These are phyloP conservation scores for Girardinichthys multiradiatus DNA, from an alignment of 2,113 vertebrate genomes.

Conservation along the genomic window DNA sequence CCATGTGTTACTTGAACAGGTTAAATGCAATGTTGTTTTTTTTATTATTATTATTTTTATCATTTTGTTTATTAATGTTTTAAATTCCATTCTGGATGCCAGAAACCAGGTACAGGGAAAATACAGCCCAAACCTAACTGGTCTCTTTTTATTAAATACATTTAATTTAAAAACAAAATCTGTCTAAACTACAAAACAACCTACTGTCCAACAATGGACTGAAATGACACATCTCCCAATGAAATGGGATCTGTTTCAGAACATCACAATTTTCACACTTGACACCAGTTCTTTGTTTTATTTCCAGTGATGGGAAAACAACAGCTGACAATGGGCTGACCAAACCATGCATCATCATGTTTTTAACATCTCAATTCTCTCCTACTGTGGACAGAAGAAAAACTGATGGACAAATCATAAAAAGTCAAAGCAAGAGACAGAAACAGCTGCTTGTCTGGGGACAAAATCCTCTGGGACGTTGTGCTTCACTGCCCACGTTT, in stretches of 20 bases:
- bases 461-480: constrained; percentile 40
- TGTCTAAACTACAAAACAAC: constrained; percentile 35
- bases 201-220: constrained; percentile 1
- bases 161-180: not conserved
- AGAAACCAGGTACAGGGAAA: not conserved
- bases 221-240: constrained; percentile 22
- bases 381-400: not conserved
- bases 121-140: not conserved
- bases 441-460: constrained; percentile 65
- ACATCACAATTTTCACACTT: constrained; percentile 38
- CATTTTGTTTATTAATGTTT: not conserved
- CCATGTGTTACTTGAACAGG: not conserved
- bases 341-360: constrained; percentile 54
- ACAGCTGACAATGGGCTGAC: constrained; percentile 74
- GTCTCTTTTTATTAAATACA: no score
- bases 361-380: constrained; percentile 43
- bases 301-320: constrained; percentile 34
- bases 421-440: constrained; percentile 49
- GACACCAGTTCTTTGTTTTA: constrained; percentile 20
- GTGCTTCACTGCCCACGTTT: constrained; percentile 42
- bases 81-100: not conserved
- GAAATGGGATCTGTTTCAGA: constrained; percentile 2
- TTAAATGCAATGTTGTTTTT: not conserved
- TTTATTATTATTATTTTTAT: not conserved
- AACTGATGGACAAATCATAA: constrained; percentile 8